These are phyloP conservation scores for Pica pica DNA, from an alignment of 2,113 vertebrate genomes.

Conservation along the genomic window DNA sequence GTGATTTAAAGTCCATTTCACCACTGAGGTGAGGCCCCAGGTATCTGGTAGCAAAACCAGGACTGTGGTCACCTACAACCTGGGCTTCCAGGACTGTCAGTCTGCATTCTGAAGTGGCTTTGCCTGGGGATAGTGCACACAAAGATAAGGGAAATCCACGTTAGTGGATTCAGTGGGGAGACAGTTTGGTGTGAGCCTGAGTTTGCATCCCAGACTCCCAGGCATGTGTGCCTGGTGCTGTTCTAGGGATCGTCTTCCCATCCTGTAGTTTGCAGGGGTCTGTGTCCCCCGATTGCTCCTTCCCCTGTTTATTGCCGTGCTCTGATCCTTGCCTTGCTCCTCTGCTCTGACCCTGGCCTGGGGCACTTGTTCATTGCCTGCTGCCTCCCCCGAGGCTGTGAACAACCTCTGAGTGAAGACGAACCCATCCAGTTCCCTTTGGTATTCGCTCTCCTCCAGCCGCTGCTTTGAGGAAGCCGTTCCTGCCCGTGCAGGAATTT, in stretches of 20 bases:
- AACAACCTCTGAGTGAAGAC: fast-evolving
- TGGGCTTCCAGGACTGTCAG: neutral
- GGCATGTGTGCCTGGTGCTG: fast-evolving
- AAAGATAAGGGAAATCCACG: neutral
- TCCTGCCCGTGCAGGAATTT: neutral
- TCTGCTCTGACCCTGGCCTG: neutral
- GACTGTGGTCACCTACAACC: neutral
- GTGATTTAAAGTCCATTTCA: neutral
- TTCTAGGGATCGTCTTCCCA: fast-evolving
- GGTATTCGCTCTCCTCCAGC: neutral
- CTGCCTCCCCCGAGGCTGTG: fast-evolving
- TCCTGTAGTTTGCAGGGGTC: fast-evolving
- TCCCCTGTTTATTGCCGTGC: neutral
- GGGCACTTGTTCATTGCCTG: neutral
- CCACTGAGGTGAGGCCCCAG: neutral
- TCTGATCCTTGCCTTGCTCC: neutral
- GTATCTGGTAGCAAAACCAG: neutral
- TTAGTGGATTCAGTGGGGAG: neutral
- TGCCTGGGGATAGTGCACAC: neutral
- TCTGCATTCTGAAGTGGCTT: neutral
- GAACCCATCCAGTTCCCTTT: neutral
- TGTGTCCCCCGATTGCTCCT: neutral
- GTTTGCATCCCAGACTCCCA: neutral
- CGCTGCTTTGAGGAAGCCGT: neutral
- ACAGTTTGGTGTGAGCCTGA: neutral